Conservation (phyloP, 1,140 invertebrate species). For the Dermatophagoides farinae region DNA sequence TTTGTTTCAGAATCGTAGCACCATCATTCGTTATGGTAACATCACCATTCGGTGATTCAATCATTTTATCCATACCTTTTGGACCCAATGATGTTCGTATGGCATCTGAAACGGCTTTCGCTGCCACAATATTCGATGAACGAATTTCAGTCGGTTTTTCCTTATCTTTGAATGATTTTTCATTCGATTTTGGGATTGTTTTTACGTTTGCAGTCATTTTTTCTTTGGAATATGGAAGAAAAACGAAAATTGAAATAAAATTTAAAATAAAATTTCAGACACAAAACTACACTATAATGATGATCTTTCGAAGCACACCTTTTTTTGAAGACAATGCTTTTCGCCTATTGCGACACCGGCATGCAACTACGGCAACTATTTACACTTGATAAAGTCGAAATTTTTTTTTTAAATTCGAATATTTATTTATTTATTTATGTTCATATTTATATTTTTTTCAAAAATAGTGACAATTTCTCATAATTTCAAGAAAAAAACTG, state of each 20-base stretch:
- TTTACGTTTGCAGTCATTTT: neutral
- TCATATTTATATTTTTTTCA: neutral
- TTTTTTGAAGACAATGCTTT: neutral
- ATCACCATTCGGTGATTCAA: conserved; percentile 87
- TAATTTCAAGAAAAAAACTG: too few relatives aligned
- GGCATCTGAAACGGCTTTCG: conserved; percentile 97
- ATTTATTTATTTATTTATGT: neutral
- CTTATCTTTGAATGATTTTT: conserved; percentile 36
- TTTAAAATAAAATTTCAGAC: neutral
- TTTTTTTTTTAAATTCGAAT: too few relatives aligned
- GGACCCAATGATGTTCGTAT: conserved; percentile 94
- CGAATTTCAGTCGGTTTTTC: conserved; percentile 85
- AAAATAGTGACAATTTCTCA: too few relatives aligned
- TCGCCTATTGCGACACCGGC: neutral
- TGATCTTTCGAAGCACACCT: neutral
- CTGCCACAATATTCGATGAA: conserved; percentile 83
- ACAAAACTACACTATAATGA: too few relatives aligned
- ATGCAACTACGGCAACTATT: neutral
- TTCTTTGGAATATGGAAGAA: neutral
- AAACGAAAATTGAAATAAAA: neutral
- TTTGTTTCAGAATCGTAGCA: conserved; percentile 96
- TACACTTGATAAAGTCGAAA: too few relatives aligned
- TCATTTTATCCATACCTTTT: conserved; percentile 99
- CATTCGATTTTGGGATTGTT: neutral
- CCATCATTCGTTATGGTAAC: conserved; percentile 99